A percentile compares a stretch with the other conserved stretches of the same genome.
These are phyloP conservation scores for Clepsis dumicolana DNA, from an alignment of 2,888 invertebrate species.

Conservation along the genomic window DNA sequence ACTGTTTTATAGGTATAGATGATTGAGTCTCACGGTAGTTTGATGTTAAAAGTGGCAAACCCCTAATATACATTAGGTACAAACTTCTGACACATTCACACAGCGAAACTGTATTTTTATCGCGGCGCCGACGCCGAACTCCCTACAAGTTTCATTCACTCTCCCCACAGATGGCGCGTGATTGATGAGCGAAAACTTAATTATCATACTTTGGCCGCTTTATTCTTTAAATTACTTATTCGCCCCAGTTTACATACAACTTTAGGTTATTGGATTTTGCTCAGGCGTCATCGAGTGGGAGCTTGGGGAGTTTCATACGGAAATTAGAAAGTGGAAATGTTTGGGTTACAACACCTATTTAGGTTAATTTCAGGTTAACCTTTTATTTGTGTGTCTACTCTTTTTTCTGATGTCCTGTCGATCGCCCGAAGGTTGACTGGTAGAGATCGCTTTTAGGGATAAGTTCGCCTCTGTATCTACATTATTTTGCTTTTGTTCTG, in stretches of 20 bases:
- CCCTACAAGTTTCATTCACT: slow-evolving; percentile 54
- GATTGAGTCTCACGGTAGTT: too few relatives aligned
- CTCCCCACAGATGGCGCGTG: slow-evolving; percentile 72
- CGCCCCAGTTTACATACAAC: slow-evolving; percentile 37
- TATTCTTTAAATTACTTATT: slow-evolving; percentile 47
- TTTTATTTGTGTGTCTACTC: background rate
- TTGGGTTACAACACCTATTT: background rate
- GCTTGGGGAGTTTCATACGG: background rate
- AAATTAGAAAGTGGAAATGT: background rate
- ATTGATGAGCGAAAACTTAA: slow-evolving; percentile 75
- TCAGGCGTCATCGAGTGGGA: slow-evolving; percentile 4
- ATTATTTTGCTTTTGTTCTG: too few relatives aligned
- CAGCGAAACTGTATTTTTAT: background rate
- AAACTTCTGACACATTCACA: background rate
- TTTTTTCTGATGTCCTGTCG: too few relatives aligned
- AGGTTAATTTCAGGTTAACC: too few relatives aligned
- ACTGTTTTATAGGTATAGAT: too few relatives aligned
- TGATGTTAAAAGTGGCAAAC: too few relatives aligned
- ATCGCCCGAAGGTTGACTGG: too few relatives aligned
- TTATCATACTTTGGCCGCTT: slow-evolving; percentile 65
- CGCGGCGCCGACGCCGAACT: background rate
- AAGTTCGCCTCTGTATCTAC: too few relatives aligned
- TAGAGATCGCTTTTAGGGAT: too few relatives aligned
- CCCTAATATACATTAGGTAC: too few relatives aligned
- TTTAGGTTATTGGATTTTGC: slow-evolving; percentile 34